Evolutionary conservation across 2,888 invertebrate species (phyloP), one percentile per base, ranked within the genome.

Genomic region (Sphaerophoria taeniata): DNA sequence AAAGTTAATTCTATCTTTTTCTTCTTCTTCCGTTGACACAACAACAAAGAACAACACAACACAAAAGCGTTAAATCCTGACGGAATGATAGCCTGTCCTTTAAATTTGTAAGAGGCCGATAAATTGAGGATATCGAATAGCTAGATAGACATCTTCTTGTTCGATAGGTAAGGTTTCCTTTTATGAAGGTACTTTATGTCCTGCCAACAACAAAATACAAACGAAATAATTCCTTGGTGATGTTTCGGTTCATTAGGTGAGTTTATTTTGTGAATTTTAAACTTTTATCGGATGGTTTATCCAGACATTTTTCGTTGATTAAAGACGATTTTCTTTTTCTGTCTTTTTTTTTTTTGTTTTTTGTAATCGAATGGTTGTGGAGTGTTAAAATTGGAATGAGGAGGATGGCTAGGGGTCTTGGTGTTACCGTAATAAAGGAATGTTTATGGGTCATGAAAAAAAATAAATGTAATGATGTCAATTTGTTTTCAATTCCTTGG

Each of bases 1-100:
- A 31, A 83, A 63, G 73, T 77, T 74, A 73, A 70, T 77, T 73
- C 43, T 58, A 70, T 73, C 61, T 49, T 53, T n/a, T 24, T 56
- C 33, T 7, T 53, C 9, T 24, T 56, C 34, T 7, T 14, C 5
- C 31, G 14, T 34, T 47, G 14, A 47, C 6, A 49, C 34, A 51
- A 2, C n/a, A 51, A 51, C 51, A 36, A 16, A 36, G 16, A 24
- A 9, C 16, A 51, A 51, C 24, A 58, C 24, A 58, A 49, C 39
- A 56, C 16, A 70, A 70, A 58, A 58, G 70, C 67, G 39, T 53
- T 53, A 53, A 53, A 24, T 39, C 39, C 67, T 53, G 24, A 67
- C 53, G 31, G 36, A 67, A 12, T 36, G 67, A 49, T 67, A 36
- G 7, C 24, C 39, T 53, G 51, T 53, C 39, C 53, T 67, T 36